These are phyloP conservation scores for Pholis gunnellus DNA, from an alignment of 2,113 vertebrate species.

Conservation along the genomic window DNA sequence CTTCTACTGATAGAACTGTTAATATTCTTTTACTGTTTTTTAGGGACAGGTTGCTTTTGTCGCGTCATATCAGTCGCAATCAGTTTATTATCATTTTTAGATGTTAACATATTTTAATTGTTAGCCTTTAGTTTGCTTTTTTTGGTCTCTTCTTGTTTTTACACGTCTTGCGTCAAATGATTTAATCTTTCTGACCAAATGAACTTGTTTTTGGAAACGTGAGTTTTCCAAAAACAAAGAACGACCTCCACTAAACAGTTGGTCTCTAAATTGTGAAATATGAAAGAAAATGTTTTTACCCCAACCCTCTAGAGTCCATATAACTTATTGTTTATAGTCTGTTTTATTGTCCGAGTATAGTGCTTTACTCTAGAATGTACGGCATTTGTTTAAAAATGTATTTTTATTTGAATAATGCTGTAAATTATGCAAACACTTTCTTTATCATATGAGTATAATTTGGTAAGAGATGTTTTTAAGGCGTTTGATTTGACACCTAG, in stretches of 20 bases:
- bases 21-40: slow-evolving; percentile 60
- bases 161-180: slow-evolving; percentile 8
- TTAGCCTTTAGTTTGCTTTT: slow-evolving; percentile 48
- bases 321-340: slow-evolving; percentile 67
- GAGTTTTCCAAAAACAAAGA: slow-evolving; percentile 37
- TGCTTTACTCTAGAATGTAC: slow-evolving; percentile 76
- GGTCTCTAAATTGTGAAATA: slow-evolving; percentile 68
- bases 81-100: slow-evolving; percentile 43
- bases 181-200: slow-evolving; percentile 60
- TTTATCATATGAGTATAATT: slow-evolving; percentile 51
- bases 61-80: slow-evolving; percentile 19
- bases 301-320: slow-evolving; percentile 8
- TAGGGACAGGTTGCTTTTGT: slow-evolving; percentile 16
- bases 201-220: slow-evolving; percentile 22
- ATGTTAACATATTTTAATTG: slow-evolving; percentile 32
- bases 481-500: slow-evolving; percentile 28
- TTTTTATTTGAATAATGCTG: slow-evolving; percentile 69
- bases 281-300: slow-evolving; percentile 28
- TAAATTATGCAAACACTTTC: slow-evolving; percentile 65
- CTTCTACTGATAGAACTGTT: slow-evolving; percentile 54
- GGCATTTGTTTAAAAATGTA: slow-evolving; percentile 75
- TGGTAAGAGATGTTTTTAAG: slow-evolving; percentile 14
- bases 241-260: slow-evolving; percentile 47
- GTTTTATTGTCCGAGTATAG: slow-evolving; percentile 37
- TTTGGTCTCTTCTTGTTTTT: not conserved